phyloP scores from a whole-genome alignment of 2,113 vertebrate genomes.

The Indicator maculatus region DNA sequence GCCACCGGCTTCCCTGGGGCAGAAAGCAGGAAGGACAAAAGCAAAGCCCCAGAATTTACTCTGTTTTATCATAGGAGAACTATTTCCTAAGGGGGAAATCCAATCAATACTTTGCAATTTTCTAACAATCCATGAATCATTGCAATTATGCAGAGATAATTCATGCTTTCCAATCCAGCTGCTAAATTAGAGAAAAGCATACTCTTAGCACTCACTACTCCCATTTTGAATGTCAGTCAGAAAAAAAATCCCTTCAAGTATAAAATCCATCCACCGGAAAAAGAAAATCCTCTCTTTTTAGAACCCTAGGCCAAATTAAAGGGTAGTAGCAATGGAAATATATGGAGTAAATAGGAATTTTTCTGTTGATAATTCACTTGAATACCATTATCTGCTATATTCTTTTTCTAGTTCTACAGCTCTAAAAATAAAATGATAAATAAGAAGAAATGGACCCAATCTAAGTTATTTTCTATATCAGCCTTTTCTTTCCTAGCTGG shows the following conservation, averaged over 20 bases:
- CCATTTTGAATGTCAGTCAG: background rate
- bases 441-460: background rate
- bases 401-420: background rate
- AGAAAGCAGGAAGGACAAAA: slow-evolving; percentile 36
- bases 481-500: background rate
- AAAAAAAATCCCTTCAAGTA: background rate
- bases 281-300: background rate
- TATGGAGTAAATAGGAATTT: background rate
- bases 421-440: background rate
- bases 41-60: background rate
- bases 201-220: background rate
- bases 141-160: slow-evolving; percentile 60
- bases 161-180: slow-evolving; percentile 68
- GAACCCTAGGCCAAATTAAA: background rate
- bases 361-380: background rate
- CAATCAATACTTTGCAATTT: slow-evolving; percentile 69
- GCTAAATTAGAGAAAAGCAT: slow-evolving; percentile 25
- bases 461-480: background rate
- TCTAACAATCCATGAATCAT: slow-evolving; percentile 54
- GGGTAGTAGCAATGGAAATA: background rate
- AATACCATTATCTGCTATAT: background rate
- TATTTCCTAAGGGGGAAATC: slow-evolving; percentile 49
- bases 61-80: slow-evolving; percentile 45
- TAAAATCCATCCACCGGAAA: background rate
- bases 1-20: background rate